Evolutionary conservation across 1,140 invertebrate genomes (phyloP), one percentile per base, ranked within the genome.

Genomic region (Lepidurus apus): DNA sequence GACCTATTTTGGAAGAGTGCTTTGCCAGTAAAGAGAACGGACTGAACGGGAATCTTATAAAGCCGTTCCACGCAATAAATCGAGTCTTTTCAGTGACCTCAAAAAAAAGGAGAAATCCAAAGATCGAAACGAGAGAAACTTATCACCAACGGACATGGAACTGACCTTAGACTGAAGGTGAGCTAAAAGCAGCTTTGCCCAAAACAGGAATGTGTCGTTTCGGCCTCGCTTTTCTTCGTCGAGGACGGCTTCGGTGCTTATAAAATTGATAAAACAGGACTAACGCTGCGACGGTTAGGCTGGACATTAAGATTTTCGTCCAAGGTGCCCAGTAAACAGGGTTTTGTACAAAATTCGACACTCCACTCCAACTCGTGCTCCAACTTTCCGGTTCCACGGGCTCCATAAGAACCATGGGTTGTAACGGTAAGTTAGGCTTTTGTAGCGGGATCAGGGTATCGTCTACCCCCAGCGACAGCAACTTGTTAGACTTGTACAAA

Each of bases 401-500:
- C n/a, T 77, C 75, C 21, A 77, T 77, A 10, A 45, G 24, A n/a
- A 43, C 34, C 34, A 34, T 9, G 26, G 47, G 43, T 77, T 13
- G 73, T 17, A 45, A 42, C 7, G 1, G 73, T 7, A 47, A 75
- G 43, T 45, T 79, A 7, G 65, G 47, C 26, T 21, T 42, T 43
- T 42, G 76, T 4, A 42, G 42, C 26, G 26, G 75, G 42, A 42
- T 44, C 10, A 78, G 76, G 1, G 24, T 26, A 44, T 73, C 77
- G 8, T 87, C 85, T 77, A 88, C 85, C 34, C 77, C 78, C 6
- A 92, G 82, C 0, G 91, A 91, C 0, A 92, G 83, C 34, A 92
- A 81, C 83, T 91, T 91, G 82, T 92, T 91, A 4, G 90, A 88
- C 82, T 92, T 91, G 83, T 92, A 92, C 75, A 92, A 86, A 84